phyloP scores from a whole-genome alignment of 2,888 invertebrate species.

The Pollenia griseotomentosa region DNA sequence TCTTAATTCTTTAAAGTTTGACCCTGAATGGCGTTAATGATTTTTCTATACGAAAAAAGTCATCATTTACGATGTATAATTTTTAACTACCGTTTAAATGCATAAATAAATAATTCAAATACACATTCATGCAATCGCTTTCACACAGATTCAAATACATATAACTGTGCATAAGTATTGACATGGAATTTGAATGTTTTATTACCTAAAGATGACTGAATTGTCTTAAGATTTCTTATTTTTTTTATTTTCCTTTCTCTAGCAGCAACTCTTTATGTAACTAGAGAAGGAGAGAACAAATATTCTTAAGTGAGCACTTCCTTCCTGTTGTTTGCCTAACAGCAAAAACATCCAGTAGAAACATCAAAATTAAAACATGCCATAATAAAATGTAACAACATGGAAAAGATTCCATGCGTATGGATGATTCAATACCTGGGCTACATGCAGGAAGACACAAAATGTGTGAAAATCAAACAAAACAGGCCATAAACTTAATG shows the following conservation, averaged over 20 bases:
- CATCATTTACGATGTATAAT: slow-evolving; percentile 67
- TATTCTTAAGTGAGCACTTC: slow-evolving; percentile 75
- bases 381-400: slow-evolving; percentile 51
- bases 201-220: slow-evolving; percentile 50
- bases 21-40: slow-evolving; percentile 70
- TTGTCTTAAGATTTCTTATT: slow-evolving; percentile 31
- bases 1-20: slow-evolving; percentile 33
- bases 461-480: slow-evolving; percentile 69
- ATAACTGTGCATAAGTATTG: slow-evolving; percentile 2
- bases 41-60: slow-evolving; percentile 51
- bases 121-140: neutral
- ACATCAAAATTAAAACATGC: neutral
- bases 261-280: neutral
- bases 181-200: slow-evolving; percentile 50
- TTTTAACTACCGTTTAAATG: slow-evolving; percentile 71
- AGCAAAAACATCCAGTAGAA: slow-evolving; percentile 6
- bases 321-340: slow-evolving; percentile 55
- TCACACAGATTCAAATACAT: neutral
- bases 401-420: slow-evolving; percentile 29
- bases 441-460: slow-evolving; percentile 2
- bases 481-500: slow-evolving; percentile 67
- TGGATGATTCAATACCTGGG: slow-evolving; percentile 57
- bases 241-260: slow-evolving; percentile 77
- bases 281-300: neutral
- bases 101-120: slow-evolving; percentile 1